A percentile compares a stretch with the other conserved stretches of the same genome.
phyloP scores from a whole-genome alignment of 2,888 invertebrate species.

The Cantharis lateralis region DNA sequence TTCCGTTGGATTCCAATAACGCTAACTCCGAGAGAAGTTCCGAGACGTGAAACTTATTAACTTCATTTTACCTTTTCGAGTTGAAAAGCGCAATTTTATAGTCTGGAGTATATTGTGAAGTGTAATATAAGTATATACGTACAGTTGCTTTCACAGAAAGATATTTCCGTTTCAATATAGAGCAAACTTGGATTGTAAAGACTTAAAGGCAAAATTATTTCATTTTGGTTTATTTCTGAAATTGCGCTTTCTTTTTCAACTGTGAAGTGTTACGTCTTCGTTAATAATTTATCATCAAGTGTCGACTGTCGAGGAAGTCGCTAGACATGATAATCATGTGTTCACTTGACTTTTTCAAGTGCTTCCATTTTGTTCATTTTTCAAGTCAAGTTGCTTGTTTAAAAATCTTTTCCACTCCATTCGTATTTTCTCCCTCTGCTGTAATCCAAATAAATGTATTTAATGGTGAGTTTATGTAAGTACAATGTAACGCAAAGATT shows the following conservation, averaged over 20 bases:
- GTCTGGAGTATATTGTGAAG: not conserved
- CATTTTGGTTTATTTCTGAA: not conserved
- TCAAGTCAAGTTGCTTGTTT: constrained; percentile 5
- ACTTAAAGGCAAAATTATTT: not conserved
- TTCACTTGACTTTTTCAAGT: constrained; percentile 1
- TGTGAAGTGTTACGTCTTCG: not conserved
- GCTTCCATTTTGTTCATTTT: constrained; percentile 4
- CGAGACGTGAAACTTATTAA: not conserved
- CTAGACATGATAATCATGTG: not conserved
- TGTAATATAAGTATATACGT: not conserved
- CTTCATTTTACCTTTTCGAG: not conserved
- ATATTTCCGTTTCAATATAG: not conserved
- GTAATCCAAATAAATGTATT: constrained; percentile 12
- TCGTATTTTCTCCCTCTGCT: not conserved
- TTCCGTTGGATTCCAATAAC: not conserved
- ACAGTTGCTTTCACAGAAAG: not conserved
- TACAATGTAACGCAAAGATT: no score
- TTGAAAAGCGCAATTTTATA: not conserved
- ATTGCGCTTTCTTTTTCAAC: not conserved
- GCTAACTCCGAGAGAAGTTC: not conserved
- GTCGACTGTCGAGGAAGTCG: not conserved
- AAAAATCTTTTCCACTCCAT: not conserved
- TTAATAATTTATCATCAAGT: not conserved
- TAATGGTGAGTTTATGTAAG: no score
- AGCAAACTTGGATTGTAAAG: not conserved